These are phyloP conservation scores for Clarias gariepinus DNA, from an alignment of 2,113 vertebrate genomes.

Conservation along the genomic window DNA sequence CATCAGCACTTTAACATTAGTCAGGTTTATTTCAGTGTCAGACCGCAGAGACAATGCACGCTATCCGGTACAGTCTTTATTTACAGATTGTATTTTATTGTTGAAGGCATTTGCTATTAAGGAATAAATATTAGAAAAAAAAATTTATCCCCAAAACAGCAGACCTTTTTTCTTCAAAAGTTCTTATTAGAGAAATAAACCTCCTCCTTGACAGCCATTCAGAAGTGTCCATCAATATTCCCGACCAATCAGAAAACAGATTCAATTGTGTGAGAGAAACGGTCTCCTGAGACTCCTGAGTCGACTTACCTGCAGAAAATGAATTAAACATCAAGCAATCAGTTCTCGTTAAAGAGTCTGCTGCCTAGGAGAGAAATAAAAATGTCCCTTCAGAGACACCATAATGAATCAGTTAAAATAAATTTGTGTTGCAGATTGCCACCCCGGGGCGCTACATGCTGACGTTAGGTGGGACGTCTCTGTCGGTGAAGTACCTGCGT, in stretches of 20 bases:
- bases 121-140: too few species aligned
- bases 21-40: not conserved
- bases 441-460: slow-evolving; percentile 91
- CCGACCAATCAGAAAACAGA: not conserved
- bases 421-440: slow-evolving; percentile 78
- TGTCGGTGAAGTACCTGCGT: slow-evolving; percentile 89
- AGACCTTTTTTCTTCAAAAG: too few species aligned
- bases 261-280: not conserved
- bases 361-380: not conserved
- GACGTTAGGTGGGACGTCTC: slow-evolving; percentile 91
- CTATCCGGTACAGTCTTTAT: too few species aligned
- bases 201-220: too few species aligned
- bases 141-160: too few species aligned
- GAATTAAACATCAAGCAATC: not conserved
- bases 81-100: too few species aligned
- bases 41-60: not conserved
- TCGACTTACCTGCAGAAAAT: not conserved
- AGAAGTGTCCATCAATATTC: not conserved
- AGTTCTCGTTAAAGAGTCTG: not conserved
- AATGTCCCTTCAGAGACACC: not conserved
- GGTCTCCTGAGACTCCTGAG: not conserved
- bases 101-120: not conserved
- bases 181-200: too few species aligned
- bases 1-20: not conserved
- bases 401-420: not conserved